A percentile compares a stretch with the other conserved stretches of the same genome.
Conservation (phyloP, 2,888 invertebrate species). For the Meliscaeva auricollis region DNA sequence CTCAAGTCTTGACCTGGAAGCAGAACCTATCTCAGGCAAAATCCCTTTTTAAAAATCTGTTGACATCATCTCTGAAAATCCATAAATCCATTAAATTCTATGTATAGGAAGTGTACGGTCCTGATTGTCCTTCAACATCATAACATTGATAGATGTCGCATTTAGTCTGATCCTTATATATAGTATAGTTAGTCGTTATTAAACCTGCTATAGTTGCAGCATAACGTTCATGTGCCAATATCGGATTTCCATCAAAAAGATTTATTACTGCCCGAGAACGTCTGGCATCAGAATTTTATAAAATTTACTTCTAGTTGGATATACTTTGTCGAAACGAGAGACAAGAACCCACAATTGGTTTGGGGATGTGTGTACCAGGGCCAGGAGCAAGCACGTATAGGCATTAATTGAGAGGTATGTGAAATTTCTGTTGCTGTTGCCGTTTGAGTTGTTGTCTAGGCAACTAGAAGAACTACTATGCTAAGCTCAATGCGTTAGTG, state of each 20-base stretch:
- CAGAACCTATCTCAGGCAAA: background rate
- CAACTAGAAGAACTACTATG: constrained; percentile 5
- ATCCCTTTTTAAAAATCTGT: constrained; percentile 29
- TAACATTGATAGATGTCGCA: constrained; percentile 46
- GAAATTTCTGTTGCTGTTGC: background rate
- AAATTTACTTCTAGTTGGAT: constrained; percentile 41
- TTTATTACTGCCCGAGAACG: constrained; percentile 34
- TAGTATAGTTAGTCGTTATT: constrained; percentile 31
- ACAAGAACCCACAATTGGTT: background rate
- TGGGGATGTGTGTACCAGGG: background rate
- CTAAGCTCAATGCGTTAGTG: constrained; percentile 31
- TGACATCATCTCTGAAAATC: constrained; percentile 22
- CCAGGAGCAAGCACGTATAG: constrained; percentile 5
- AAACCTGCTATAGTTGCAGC: constrained; percentile 31
- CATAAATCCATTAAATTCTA: constrained; percentile 25
- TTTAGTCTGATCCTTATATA: constrained; percentile 41
- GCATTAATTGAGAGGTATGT: constrained; percentile 62
- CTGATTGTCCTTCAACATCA: constrained; percentile 9
- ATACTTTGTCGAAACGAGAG: constrained; percentile 36
- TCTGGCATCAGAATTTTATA: constrained; percentile 46
- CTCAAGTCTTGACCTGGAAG: too few relatives aligned
- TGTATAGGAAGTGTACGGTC: background rate
- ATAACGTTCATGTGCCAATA: constrained; percentile 55
- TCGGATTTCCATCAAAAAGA: constrained; percentile 61
- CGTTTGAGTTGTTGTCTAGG: constrained; percentile 10